Evolutionary conservation across 2,888 invertebrate species (phyloP).

Genomic region (Dryocosmus kuriphilus): DNA sequence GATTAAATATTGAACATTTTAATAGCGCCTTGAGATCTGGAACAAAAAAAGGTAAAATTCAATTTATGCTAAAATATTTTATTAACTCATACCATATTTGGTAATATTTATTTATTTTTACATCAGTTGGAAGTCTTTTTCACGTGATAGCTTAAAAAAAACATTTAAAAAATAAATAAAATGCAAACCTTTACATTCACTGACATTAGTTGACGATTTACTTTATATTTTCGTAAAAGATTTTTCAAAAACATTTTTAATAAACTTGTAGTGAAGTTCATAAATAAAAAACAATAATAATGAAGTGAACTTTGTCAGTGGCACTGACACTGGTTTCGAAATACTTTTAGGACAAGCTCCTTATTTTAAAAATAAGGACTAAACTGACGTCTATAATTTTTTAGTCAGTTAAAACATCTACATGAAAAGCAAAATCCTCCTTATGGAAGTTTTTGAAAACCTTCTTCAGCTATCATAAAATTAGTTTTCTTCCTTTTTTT

Average conservation of each 20-base stretch:
- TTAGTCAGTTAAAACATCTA: slow-evolving; percentile 84
- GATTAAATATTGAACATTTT: not conserved
- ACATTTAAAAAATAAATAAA: no score
- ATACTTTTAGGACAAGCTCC: slow-evolving; percentile 67
- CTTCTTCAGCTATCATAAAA: slow-evolving; percentile 78
- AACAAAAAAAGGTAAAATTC: not conserved
- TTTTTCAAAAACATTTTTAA: slow-evolving; percentile 60
- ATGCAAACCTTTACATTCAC: not conserved
- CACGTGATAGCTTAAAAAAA: no score
- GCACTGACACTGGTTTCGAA: slow-evolving; percentile 63
- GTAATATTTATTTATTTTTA: no score
- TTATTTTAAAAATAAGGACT: not conserved
- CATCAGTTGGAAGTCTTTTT: no score
- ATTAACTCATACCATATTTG: no score
- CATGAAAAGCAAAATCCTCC: slow-evolving; percentile 86
- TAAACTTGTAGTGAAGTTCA: slow-evolving; percentile 55
- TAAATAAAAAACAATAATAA: slow-evolving; percentile 61
- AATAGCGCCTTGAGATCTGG: not conserved
- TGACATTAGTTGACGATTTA: not conserved
- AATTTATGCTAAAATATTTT: no score
- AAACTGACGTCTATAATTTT: slow-evolving; percentile 80
- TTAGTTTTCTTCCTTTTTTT: slow-evolving; percentile 60
- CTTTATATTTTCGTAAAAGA: slow-evolving; percentile 41
- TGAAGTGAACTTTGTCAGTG: slow-evolving; percentile 65
- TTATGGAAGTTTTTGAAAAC: slow-evolving; percentile 81